Base-by-base conservation (phyloP, 2,797 vertebrate genomes). In the Lithobates pipiens region DNA sequence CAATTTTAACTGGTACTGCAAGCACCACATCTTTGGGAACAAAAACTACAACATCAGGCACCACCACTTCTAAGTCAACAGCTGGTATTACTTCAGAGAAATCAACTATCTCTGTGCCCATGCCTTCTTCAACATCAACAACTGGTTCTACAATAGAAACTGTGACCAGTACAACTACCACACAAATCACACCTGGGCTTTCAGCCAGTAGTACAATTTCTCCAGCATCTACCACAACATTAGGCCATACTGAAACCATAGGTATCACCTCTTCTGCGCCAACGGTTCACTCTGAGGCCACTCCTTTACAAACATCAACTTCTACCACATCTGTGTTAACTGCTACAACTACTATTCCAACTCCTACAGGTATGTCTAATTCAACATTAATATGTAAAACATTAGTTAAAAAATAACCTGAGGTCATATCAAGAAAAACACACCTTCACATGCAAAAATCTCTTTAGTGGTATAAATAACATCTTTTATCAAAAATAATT, bases 151-250 rank as follows among this genome's bases (percentile, higher is more conserved):
- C 54, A 61, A 23, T 13, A 18, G 18, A 4, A 13, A 57, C 16
- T 57, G 50, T 57, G 50, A 21, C 18, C 18, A 57, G 50, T 27
- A 65, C 63, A 65, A 65, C n/a, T 25, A 65, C 10, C 63, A 25
- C 39, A 39, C 10, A 21, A 1, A 63, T n/a, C 16, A 63, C 63
- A 27, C 23, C 63, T n/a, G 25, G 23, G n/a, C 3, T 88, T 65
- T 81, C 81, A 13, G 34, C 79, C 77, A 3, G 18, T 68, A 83
- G 88, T 84, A 50, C 89, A 76, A 74, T 57, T 76, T 1, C 85
- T 75, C 84, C 79, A 72, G 61, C 88, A 67, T 61, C 85, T 71
- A 86, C 76, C 70, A 3, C 90, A 74, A 68, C 69, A 3, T 75
- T 36, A 69, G 77, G 18, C 13, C 50, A n/a, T 29, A 15, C 65